Percentiles rank a stretch among this genome's conserved stretches.
These are phyloP conservation scores for Dreissena polymorpha DNA, from an alignment of 1,140 invertebrate species.

Conservation along the genomic window DNA sequence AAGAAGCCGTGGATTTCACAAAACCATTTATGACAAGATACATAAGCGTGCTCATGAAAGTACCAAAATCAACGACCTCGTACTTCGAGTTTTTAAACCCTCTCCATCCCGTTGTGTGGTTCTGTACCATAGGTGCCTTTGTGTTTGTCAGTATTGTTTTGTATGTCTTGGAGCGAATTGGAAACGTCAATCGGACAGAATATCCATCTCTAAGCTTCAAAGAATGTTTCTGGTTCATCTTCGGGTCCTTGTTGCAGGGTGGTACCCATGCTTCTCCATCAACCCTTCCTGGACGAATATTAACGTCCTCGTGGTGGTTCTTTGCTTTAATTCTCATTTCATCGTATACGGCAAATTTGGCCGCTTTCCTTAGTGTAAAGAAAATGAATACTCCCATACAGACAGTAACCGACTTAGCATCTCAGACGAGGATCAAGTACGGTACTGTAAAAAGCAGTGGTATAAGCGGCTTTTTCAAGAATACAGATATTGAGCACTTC, in stretches of 20 bases:
- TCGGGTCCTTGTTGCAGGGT: slow-evolving; percentile 75
- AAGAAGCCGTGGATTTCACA: no score
- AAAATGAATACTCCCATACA: slow-evolving; percentile 79
- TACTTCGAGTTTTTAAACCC: no score
- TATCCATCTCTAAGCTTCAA: slow-evolving; percentile 68
- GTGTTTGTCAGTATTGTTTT: slow-evolving; percentile 94
- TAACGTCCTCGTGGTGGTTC: slow-evolving; percentile 77
- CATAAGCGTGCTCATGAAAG: no score
- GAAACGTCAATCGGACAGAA: slow-evolving; percentile 85
- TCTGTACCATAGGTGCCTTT: slow-evolving; percentile 74
- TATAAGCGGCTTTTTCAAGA: slow-evolving; percentile 81
- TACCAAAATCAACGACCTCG: no score
- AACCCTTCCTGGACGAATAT: slow-evolving; percentile 74
- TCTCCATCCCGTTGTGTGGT: no score
- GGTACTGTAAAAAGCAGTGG: slow-evolving; percentile 76
- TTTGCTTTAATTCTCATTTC: slow-evolving; percentile 79
- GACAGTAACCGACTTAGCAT: slow-evolving; percentile 77
- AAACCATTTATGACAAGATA: no score
- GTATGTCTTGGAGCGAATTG: slow-evolving; percentile 91
- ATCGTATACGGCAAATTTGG: slow-evolving; percentile 78
- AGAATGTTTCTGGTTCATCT: no score
- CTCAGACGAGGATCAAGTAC: slow-evolving; percentile 78
- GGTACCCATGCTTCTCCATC: slow-evolving; percentile 72
- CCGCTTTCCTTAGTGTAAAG: slow-evolving; percentile 79
- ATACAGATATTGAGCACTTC: slow-evolving; percentile 97